phyloP scores from a whole-genome alignment of 2,797 vertebrate species.

The Uromys caudimaculatus region DNA sequence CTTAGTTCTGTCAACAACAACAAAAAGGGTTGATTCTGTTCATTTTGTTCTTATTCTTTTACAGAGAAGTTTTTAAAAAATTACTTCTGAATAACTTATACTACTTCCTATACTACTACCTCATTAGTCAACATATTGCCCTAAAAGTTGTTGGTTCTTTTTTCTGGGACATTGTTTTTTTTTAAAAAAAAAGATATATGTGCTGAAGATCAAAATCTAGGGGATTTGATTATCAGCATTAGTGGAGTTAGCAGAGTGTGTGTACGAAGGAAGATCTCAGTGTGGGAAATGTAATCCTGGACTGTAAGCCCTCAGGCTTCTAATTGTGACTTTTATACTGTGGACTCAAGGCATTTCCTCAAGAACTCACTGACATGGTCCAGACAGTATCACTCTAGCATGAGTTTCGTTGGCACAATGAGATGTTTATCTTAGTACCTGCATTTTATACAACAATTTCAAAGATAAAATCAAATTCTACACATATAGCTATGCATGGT shows the following conservation, averaged over 20 bases:
- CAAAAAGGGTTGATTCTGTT: neutral
- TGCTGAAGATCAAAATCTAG: neutral
- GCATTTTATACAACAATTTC: neutral
- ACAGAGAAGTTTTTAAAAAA: neutral
- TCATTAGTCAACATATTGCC: neutral
- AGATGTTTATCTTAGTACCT: neutral
- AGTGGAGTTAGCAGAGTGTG: neutral
- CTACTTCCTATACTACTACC: neutral
- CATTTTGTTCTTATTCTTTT: neutral
- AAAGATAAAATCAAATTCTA: slow-evolving; percentile 40
- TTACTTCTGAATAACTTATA: neutral
- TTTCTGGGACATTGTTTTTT: neutral
- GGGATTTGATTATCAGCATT: neutral
- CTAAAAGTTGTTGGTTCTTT: neutral
- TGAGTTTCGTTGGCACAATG: neutral
- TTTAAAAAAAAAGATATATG: neutral
- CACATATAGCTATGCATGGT: neutral
- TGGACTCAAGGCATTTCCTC: neutral
- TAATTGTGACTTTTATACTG: neutral
- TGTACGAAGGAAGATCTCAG: neutral
- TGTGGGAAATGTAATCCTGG: neutral
- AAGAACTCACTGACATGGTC: neutral
- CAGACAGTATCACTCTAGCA: neutral
- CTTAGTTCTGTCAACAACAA: slow-evolving; percentile 43
- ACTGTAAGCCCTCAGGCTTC: neutral